Evolutionary conservation across 2,888 invertebrate species (phyloP).

Genomic region (Stegophylla sp.): DNA sequence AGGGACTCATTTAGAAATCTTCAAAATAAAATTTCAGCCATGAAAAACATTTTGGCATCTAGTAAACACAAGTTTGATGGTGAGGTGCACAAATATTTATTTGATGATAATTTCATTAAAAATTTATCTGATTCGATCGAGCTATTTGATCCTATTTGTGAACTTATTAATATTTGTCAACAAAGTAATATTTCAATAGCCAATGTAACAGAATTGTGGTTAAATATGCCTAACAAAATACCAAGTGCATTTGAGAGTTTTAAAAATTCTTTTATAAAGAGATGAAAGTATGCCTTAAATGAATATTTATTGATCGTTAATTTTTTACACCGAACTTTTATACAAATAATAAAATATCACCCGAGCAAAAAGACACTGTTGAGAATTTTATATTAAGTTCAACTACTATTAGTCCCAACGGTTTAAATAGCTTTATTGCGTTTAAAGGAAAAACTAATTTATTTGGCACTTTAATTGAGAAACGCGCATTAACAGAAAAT

Average conservation of each 20-base stretch:
- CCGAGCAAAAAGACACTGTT: too few relatives aligned
- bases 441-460: too few relatives aligned
- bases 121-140: conserved; percentile 19
- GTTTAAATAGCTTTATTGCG: too few relatives aligned
- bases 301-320: too few relatives aligned
- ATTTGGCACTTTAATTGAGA: too few relatives aligned
- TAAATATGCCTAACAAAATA: background rate
- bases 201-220: background rate
- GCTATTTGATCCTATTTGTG: conserved; percentile 24
- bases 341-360: too few relatives aligned
- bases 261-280: too few relatives aligned
- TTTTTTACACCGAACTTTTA: too few relatives aligned
- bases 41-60: conserved; percentile 6
- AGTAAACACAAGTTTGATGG: background rate
- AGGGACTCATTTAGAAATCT: conserved; percentile 29
- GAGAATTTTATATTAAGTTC: too few relatives aligned
- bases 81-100: conserved; percentile 7
- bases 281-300: too few relatives aligned
- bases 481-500: too few relatives aligned
- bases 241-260: background rate
- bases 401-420: too few relatives aligned
- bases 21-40: background rate
- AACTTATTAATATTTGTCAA: conserved; percentile 10
- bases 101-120: conserved; percentile 12
- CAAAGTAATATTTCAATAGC: background rate